These are phyloP conservation scores for Catagonus wagneri DNA, from an alignment of 2,113 vertebrate genomes.

Conservation along the genomic window DNA sequence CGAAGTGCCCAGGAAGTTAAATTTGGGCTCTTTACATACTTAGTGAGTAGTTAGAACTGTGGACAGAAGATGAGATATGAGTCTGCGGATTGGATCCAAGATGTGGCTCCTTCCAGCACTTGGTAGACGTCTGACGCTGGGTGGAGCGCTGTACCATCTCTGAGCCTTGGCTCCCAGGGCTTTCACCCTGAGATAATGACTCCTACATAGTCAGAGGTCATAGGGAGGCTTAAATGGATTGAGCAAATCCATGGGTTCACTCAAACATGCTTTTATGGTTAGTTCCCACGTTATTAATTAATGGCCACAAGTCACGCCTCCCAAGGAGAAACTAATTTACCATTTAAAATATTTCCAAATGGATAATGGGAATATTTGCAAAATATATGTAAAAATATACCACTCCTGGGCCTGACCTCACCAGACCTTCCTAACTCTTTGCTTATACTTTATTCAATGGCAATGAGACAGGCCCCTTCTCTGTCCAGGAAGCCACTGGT, in stretches of 20 bases:
- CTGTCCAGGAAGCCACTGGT: neutral
- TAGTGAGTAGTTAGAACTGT: neutral
- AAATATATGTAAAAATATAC: neutral
- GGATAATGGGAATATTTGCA: constrained; percentile 26
- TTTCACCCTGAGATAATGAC: neutral
- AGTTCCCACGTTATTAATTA: constrained; percentile 37
- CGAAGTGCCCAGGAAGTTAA: neutral
- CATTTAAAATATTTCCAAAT: constrained; percentile 51
- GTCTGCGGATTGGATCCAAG: neutral
- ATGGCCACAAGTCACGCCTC: neutral
- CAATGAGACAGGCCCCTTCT: neutral
- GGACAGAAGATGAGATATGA: neutral
- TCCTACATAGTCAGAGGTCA: neutral
- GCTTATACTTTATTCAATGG: neutral
- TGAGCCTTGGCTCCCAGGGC: neutral
- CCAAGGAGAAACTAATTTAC: neutral
- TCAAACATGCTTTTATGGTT: neutral
- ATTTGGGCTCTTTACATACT: neutral
- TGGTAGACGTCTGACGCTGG: neutral
- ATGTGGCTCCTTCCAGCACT: neutral
- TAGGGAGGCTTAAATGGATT: neutral
- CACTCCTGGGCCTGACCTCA: neutral
- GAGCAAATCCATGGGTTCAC: neutral
- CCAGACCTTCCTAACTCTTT: neutral
- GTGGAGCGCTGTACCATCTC: neutral